Conservation (phyloP, 2,113 vertebrate genomes). For the Saccopteryx bilineata region DNA sequence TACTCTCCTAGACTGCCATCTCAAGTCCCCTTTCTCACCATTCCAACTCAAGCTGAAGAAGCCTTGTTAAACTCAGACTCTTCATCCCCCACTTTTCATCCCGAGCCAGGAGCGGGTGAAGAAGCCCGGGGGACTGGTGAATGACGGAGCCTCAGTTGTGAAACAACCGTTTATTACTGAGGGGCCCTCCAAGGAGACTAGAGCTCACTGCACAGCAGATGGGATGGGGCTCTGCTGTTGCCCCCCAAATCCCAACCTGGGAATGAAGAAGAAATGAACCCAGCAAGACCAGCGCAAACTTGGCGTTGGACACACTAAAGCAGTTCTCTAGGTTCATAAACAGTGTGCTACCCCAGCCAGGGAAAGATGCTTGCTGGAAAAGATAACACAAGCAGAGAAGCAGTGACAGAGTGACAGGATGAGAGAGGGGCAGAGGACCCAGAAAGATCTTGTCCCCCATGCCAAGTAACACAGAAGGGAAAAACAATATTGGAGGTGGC, state of each 20-base stretch:
- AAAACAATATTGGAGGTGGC: slow-evolving; percentile 65
- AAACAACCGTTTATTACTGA: slow-evolving; percentile 78
- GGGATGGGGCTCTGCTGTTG: not conserved
- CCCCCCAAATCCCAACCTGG: not conserved
- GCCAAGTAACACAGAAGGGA: slow-evolving; percentile 72
- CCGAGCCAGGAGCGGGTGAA: not conserved
- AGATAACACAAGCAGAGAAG: slow-evolving; percentile 5
- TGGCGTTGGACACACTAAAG: slow-evolving; percentile 55
- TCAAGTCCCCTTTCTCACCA: slow-evolving; percentile 35
- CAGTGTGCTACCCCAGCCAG: slow-evolving; percentile 63
- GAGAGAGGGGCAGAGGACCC: slow-evolving; percentile 72
- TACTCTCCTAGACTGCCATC: not conserved
- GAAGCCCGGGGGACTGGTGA: slow-evolving; percentile 55
- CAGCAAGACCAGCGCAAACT: slow-evolving; percentile 55
- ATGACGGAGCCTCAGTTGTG: slow-evolving; percentile 68
- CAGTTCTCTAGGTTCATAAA: slow-evolving; percentile 61
- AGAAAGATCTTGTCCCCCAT: slow-evolving; percentile 66
- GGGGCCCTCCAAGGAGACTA: slow-evolving; percentile 39
- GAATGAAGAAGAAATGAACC: slow-evolving; percentile 4
- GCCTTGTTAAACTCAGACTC: not conserved
- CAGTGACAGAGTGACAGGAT: slow-evolving; percentile 58
- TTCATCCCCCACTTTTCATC: slow-evolving; percentile 31
- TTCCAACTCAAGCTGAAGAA: slow-evolving; percentile 35
- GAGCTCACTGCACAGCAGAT: not conserved
- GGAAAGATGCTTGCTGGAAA: slow-evolving; percentile 45